These are phyloP conservation scores for Acipenser oxyrinchus DNA, from an alignment of 2,797 vertebrate species.

Conservation along the genomic window DNA sequence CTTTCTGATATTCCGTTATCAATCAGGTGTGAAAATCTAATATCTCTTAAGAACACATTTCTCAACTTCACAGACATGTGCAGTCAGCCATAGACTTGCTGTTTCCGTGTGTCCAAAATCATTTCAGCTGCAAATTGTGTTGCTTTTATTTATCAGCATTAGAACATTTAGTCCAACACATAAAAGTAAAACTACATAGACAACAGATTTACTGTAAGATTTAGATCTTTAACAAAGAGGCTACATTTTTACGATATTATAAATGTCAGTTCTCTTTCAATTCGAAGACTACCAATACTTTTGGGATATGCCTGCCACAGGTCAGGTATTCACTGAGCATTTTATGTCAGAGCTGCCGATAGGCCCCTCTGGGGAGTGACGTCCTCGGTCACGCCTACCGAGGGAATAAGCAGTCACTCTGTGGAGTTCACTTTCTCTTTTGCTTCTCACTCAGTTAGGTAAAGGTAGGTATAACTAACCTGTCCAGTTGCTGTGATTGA, in stretches of 20 bases:
- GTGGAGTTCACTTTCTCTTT: too few species aligned
- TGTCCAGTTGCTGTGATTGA: too few species aligned
- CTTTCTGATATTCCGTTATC: slow-evolving; percentile 61
- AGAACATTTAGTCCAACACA: background rate
- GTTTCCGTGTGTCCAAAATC: slow-evolving; percentile 6
- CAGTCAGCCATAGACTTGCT: slow-evolving; percentile 26
- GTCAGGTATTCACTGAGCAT: too few species aligned
- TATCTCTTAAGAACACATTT: slow-evolving; percentile 76
- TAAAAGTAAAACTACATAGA: slow-evolving; percentile 4
- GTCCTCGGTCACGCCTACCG: too few species aligned
- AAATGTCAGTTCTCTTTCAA: background rate
- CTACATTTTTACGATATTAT: background rate
- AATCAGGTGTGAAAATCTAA: slow-evolving; percentile 72
- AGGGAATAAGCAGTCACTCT: too few species aligned
- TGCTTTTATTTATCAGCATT: background rate
- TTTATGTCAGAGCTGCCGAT: too few species aligned
- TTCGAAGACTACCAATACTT: background rate
- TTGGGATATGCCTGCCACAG: too few species aligned
- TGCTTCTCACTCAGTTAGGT: too few species aligned
- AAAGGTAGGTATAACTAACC: too few species aligned
- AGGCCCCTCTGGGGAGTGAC: too few species aligned
- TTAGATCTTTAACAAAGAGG: background rate
- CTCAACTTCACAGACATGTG: slow-evolving; percentile 72
- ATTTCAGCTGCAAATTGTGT: background rate
- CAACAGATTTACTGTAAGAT: slow-evolving; percentile 1